Evolutionary conservation across 2,797 vertebrate genomes (phyloP).

Genomic region (Pristis pectinata): DNA sequence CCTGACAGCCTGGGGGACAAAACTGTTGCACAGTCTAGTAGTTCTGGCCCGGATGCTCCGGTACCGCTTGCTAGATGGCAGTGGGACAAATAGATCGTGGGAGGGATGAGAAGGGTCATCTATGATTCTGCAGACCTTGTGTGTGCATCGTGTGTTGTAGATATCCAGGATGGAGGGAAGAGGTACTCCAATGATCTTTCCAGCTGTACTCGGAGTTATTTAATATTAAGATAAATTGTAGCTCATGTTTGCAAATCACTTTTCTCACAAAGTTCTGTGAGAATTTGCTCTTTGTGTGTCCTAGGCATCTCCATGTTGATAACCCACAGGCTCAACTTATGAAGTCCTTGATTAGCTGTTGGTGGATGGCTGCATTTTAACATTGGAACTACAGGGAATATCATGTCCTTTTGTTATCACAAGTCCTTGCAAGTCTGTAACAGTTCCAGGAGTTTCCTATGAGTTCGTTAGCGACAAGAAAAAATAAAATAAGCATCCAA

Average conservation of each 20-base stretch:
- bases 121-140: too few relatives aligned
- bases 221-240: not conserved
- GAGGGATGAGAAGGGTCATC: too few relatives aligned
- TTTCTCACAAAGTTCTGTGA: too few relatives aligned
- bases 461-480: not conserved
- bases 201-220: too few relatives aligned
- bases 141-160: too few relatives aligned
- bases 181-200: too few relatives aligned
- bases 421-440: not conserved
- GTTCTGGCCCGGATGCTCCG: too few relatives aligned
- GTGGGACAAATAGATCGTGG: too few relatives aligned
- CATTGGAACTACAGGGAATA: not conserved
- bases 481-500: not conserved
- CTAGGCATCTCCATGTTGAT: not conserved
- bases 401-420: not conserved
- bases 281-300: not conserved
- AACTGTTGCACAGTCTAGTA: too few relatives aligned
- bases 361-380: not conserved
- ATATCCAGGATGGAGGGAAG: too few relatives aligned
- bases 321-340: not conserved
- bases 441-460: not conserved
- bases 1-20: too few relatives aligned
- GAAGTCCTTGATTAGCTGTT: not conserved
- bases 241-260: not conserved
- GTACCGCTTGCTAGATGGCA: too few relatives aligned